Evolutionary conservation across 2,888 invertebrate genomes (phyloP).

Genomic region (Volucella inflata): DNA sequence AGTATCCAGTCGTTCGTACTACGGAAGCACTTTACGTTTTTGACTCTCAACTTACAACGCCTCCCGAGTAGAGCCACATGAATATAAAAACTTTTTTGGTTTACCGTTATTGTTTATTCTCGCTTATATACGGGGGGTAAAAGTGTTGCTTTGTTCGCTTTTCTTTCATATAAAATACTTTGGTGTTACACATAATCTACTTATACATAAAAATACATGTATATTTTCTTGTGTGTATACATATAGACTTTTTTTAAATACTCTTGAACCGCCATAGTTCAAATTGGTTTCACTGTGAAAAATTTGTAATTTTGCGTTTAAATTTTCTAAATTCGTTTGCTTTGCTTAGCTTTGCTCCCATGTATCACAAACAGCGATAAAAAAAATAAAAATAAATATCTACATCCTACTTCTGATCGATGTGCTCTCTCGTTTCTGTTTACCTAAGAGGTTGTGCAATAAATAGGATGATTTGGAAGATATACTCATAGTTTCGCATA

Average conservation of each 20-base stretch:
- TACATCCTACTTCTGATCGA: not conserved
- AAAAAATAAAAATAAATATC: conserved; percentile 8
- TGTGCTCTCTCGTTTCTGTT: not conserved
- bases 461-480: conserved; percentile 57
- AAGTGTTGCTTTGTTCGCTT: conserved; percentile 27
- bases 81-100: not conserved
- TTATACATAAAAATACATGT: conserved; percentile 35
- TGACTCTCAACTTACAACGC: not conserved
- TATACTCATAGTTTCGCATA: not conserved
- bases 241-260: conserved; percentile 27
- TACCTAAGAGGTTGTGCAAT: conserved; percentile 44
- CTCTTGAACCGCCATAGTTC: conserved; percentile 15
- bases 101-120: conserved; percentile 15
- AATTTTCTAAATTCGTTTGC: conserved; percentile 55
- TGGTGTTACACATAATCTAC: conserved; percentile 49
- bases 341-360: conserved; percentile 29
- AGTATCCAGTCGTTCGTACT: no score
- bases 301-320: conserved; percentile 45
- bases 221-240: conserved; percentile 23
- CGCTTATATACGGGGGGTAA: not conserved
- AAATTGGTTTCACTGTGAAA: conserved; percentile 22
- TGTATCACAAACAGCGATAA: conserved; percentile 48
- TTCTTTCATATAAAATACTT: conserved; percentile 56
- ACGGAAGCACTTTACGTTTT: not conserved
- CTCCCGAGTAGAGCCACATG: no score